Percentiles rank a stretch among this genome's conserved stretches.
These are phyloP conservation scores for Ennomos quercinarius DNA, from an alignment of 2,888 invertebrate genomes.

Conservation along the genomic window DNA sequence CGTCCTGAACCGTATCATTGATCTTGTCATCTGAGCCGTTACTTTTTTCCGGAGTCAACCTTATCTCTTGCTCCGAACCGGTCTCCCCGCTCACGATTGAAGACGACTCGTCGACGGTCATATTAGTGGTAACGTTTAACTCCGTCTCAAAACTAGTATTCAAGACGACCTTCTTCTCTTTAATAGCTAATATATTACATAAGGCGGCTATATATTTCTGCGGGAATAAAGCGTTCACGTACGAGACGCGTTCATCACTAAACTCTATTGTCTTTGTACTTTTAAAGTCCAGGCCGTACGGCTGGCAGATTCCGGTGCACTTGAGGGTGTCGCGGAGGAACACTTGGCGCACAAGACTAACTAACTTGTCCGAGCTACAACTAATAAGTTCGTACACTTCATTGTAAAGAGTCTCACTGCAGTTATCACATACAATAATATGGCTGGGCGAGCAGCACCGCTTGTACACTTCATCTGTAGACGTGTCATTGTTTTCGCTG, in stretches of 20 bases:
- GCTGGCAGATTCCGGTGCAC: conserved; percentile 86
- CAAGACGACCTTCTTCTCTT: conserved; percentile 87
- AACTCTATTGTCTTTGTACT: conserved; percentile 82
- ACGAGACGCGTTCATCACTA: conserved; percentile 80
- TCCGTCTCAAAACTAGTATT: conserved; percentile 87
- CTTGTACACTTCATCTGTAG: conserved; percentile 71
- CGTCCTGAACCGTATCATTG: conserved; percentile 66
- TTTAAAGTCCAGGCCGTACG: conserved; percentile 87
- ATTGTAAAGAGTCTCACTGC: conserved; percentile 89
- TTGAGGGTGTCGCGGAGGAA: conserved; percentile 87
- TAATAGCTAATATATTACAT: conserved; percentile 90
- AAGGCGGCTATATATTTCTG: conserved; percentile 90
- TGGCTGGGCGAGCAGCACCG: conserved; percentile 91
- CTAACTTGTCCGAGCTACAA: conserved; percentile 87
- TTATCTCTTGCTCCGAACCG: conserved; percentile 67
- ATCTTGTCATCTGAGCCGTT: conserved; percentile 68
- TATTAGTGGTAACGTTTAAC: conserved; percentile 76
- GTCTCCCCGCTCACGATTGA: conserved; percentile 65
- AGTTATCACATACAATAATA: conserved; percentile 90
- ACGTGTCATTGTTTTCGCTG: conserved; percentile 76
- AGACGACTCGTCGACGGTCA: conserved; percentile 71
- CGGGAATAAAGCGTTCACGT: conserved; percentile 87
- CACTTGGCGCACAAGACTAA: conserved; percentile 85
- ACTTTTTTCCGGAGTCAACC: conserved; percentile 65
- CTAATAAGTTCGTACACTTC: conserved; percentile 91